Evolutionary conservation across 2,113 vertebrate genomes (phyloP).

Genomic region (Zapornia atra): DNA sequence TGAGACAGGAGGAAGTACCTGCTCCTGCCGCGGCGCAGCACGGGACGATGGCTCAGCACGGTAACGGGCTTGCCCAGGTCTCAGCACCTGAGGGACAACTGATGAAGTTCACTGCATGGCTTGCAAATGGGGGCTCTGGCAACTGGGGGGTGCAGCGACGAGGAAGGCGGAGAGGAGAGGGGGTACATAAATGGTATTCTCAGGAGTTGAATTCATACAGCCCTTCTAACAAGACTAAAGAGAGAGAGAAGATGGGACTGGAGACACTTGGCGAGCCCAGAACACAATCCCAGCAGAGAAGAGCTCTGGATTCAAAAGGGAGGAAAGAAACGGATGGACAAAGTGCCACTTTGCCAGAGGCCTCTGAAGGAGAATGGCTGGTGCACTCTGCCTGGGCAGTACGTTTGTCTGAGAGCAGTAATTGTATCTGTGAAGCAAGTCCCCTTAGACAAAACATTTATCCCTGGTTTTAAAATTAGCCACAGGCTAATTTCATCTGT

Average conservation of each 20-base stretch:
- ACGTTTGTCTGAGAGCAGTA: not conserved
- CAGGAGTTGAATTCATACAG: not conserved
- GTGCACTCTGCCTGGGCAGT: not conserved
- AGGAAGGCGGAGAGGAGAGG: not conserved
- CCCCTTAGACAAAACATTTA: constrained; percentile 7
- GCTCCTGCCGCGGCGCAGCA: not conserved
- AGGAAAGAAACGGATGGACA: not conserved
- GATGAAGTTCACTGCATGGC: accelerated
- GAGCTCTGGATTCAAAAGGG: not conserved
- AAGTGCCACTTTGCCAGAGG: not conserved
- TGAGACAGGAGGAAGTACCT: not conserved
- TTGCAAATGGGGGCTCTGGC: not conserved
- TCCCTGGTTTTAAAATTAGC: not conserved
- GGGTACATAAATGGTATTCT: not conserved
- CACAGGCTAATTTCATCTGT: not conserved
- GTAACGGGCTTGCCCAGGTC: not conserved
- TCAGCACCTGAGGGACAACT: not conserved
- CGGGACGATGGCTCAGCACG: accelerated
- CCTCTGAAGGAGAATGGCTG: not conserved
- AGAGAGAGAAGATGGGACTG: not conserved
- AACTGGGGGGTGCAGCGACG: not conserved
- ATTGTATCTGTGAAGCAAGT: not conserved
- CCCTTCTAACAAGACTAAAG: not conserved
- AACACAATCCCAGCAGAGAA: not conserved
- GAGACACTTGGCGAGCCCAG: not conserved